Base-by-base conservation (phyloP, 2,113 vertebrate genomes). In the Phalacrocorax aristotelis region DNA sequence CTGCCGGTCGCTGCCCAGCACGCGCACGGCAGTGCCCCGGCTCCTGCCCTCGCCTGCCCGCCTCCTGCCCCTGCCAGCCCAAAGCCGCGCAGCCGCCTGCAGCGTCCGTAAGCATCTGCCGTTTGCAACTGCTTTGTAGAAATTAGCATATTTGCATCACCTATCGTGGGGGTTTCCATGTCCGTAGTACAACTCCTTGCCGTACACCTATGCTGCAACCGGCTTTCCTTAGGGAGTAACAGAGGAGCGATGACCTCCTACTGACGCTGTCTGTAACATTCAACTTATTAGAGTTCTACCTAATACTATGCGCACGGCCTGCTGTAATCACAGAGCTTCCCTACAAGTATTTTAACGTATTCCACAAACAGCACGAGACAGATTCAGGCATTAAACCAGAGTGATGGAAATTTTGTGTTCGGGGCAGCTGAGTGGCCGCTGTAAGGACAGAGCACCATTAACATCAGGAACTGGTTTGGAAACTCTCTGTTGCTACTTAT, bases 81-180 rank as follows among this genome's bases (percentile, higher is more conserved):
- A 16, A 21, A 22, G 46, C 76, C 32, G 23, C 54, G 10, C 32
- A 34, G 40, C 60, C 6, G 1, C 72, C 11, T 0, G 8, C 44
- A 19, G 49, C 15, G 1, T 19, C 15, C 1, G 5, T 8, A 11
- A 52, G 36, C 42, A 19, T 7, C 55, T 7, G 42, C 2, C 2
- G 27, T 74, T 42, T 25, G 30, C 72, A 66, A 38, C 14, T 2
- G 2, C 60, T 80, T 22, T 3, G 4, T 5, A 46, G 49, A 38
- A 71, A 61, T 38, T 2, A 61, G 32, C 5, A 2, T 11, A 15
- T n/a, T 20, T 7, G 27, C 71, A 32, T 7, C 44, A 27, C 20
- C 49, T 36, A 15, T 1, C 65, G 79, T 34, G 58, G 29, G 42
- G 30, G 51, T 49, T 81, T 61, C 52, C n/a, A 1, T 8, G 64